These are phyloP conservation scores for Hypanus sabinus DNA, from an alignment of 2,113 vertebrate genomes.

Conservation along the genomic window DNA sequence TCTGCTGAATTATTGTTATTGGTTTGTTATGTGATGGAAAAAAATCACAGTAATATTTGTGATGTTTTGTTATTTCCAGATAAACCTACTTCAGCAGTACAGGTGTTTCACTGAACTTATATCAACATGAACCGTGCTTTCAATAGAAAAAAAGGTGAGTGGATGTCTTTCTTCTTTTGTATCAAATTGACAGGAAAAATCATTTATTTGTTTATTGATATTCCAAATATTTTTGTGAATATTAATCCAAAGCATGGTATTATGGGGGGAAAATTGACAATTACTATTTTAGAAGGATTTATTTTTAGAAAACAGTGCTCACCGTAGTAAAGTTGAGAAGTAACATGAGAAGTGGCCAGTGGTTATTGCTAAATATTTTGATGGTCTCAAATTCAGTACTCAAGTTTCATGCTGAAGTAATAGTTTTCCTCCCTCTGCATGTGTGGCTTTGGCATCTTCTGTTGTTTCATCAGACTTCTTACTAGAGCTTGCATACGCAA, in stretches of 20 bases:
- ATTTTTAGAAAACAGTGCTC: background rate
- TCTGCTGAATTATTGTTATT: background rate
- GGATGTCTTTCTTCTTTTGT: constrained; percentile 38
- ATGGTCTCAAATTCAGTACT: background rate
- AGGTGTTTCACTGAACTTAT: background rate
- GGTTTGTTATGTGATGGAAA: background rate
- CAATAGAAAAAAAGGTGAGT: constrained; percentile 83
- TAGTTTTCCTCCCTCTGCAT: background rate
- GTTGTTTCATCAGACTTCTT: background rate
- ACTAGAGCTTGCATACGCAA: background rate
- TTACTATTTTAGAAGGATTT: background rate
- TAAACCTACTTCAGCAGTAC: background rate
- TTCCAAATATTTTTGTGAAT: background rate
- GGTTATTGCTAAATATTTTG: background rate
- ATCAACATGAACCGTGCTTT: constrained; percentile 84
- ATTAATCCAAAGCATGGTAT: background rate
- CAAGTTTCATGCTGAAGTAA: background rate
- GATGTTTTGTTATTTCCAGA: constrained; percentile 22
- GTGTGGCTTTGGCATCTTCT: background rate
- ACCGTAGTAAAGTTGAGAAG: background rate
- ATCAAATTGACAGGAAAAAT: background rate
- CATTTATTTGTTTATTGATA: background rate
- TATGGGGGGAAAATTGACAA: background rate
- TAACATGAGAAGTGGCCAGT: background rate
- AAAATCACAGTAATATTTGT: background rate